phyloP scores from a whole-genome alignment of 1,140 invertebrate genomes.

The Drosophila parabipectinata region DNA sequence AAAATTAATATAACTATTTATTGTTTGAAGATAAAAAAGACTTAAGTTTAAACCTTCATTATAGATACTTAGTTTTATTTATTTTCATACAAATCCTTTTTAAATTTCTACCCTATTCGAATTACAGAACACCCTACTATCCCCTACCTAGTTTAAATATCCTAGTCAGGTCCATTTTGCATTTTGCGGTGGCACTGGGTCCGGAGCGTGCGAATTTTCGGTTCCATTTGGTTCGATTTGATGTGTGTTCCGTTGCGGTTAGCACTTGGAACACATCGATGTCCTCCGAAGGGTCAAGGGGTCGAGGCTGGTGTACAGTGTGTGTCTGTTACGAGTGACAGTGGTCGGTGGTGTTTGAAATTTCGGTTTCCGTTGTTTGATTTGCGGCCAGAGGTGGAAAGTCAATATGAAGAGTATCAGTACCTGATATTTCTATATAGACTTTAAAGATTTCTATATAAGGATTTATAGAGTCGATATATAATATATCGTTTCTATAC shows the following conservation, averaged over 20 bases:
- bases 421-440: too few species aligned
- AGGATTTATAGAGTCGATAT: too few species aligned
- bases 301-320: not conserved
- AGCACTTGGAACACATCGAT: conserved; percentile 40
- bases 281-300: conserved; percentile 10
- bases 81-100: not conserved
- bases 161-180: conserved; percentile 28
- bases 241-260: conserved; percentile 70
- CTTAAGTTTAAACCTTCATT: too few species aligned
- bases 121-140: conserved; percentile 6
- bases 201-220: conserved; percentile 62
- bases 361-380: conserved; percentile 26
- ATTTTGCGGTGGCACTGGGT: conserved; percentile 59
- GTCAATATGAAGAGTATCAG: not conserved
- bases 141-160: conserved; percentile 3
- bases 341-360: conserved; percentile 42
- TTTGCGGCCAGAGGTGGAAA: conserved; percentile 21
- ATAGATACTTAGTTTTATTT: not conserved
- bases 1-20: not conserved
- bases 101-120: not conserved
- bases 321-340: conserved; percentile 12
- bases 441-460: too few species aligned
- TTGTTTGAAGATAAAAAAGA: not conserved
- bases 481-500: not conserved
- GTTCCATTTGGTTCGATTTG: conserved; percentile 71